A percentile compares a stretch with the other conserved stretches of the same genome.
phyloP scores from a whole-genome alignment of 2,797 vertebrate genomes.

The Falco biarmicus region DNA sequence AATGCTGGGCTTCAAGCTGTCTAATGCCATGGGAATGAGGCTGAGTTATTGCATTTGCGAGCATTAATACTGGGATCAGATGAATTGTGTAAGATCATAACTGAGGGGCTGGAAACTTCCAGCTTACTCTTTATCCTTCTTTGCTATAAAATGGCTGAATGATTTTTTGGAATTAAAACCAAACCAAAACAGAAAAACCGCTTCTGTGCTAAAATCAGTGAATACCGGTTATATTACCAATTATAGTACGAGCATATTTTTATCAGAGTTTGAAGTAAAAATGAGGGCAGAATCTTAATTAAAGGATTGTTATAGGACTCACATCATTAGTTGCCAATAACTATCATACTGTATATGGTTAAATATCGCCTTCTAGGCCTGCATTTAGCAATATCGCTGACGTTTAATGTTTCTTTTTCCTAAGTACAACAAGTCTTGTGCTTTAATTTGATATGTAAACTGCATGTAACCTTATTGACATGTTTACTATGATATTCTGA shows the following conservation, averaged over 20 bases:
- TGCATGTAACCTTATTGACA: neutral
- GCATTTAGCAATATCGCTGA: slow-evolving; percentile 10
- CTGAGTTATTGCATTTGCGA: neutral
- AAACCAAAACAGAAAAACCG: slow-evolving; percentile 47
- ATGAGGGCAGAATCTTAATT: slow-evolving; percentile 73
- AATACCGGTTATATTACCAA: slow-evolving; percentile 11
- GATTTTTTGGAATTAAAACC: slow-evolving; percentile 59
- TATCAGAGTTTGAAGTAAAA: slow-evolving; percentile 68
- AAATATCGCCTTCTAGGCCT: slow-evolving; percentile 43
- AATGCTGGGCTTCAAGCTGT: neutral
- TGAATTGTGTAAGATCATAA: neutral
- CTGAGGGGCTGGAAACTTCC: slow-evolving; percentile 32
- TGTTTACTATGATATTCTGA: neutral
- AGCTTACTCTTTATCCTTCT: slow-evolving; percentile 24
- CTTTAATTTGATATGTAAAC: slow-evolving; percentile 25
- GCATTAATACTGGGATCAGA: neutral
- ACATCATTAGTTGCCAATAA: slow-evolving; percentile 19
- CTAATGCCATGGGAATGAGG: neutral
- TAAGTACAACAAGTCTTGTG: slow-evolving; percentile 26
- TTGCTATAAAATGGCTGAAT: slow-evolving; percentile 43
- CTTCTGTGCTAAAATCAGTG: slow-evolving; percentile 42
- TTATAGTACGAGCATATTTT: slow-evolving; percentile 61
- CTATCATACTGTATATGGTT: slow-evolving; percentile 1
- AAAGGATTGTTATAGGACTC: slow-evolving; percentile 14
- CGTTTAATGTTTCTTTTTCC: slow-evolving; percentile 48